Evolutionary conservation across 2,888 invertebrate genomes (phyloP).

Genomic region (Ecdyonurus torrentis): DNA sequence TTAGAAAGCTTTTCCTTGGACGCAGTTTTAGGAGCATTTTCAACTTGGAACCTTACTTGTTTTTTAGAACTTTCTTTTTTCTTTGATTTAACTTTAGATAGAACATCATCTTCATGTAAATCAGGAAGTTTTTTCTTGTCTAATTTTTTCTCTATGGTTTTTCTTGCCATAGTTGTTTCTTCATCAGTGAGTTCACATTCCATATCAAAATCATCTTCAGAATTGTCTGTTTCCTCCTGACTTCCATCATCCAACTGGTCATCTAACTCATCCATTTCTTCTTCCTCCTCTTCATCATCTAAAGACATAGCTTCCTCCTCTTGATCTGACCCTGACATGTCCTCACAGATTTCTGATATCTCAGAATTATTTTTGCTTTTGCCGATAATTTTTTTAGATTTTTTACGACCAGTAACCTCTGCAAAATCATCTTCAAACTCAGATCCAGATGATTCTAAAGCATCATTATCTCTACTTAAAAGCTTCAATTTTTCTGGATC

Average conservation of each 20-base stretch:
- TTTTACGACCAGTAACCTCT: constrained; percentile 39
- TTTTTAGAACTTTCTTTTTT: constrained; percentile 3
- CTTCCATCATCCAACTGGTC: constrained; percentile 12
- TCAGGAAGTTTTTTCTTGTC: neutral
- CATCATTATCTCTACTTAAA: constrained; percentile 36
- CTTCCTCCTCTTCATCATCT: constrained; percentile 7
- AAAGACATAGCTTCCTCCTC: constrained; percentile 11
- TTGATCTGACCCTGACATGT: constrained; percentile 15
- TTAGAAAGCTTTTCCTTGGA: constrained; percentile 5
- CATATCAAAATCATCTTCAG: constrained; percentile 14
- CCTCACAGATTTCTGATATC: constrained; percentile 18
- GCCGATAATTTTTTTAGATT: constrained; percentile 19
- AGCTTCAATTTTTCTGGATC: constrained; percentile 45
- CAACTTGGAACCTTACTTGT: too few relatives aligned
- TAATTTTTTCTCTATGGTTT: constrained; percentile 4
- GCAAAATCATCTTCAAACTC: constrained; percentile 39
- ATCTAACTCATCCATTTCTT: constrained; percentile 12
- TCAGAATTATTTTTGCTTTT: constrained; percentile 14
- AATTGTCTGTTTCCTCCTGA: constrained; percentile 16
- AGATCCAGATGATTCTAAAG: constrained; percentile 36
- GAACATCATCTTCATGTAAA: neutral
- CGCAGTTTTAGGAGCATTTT: constrained; percentile 10
- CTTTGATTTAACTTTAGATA: neutral
- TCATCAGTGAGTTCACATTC: constrained; percentile 13
- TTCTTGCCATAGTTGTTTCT: constrained; percentile 7